Evolutionary conservation across 2,113 vertebrate species (phyloP).

Genomic region (Nannospalax galili): DNA sequence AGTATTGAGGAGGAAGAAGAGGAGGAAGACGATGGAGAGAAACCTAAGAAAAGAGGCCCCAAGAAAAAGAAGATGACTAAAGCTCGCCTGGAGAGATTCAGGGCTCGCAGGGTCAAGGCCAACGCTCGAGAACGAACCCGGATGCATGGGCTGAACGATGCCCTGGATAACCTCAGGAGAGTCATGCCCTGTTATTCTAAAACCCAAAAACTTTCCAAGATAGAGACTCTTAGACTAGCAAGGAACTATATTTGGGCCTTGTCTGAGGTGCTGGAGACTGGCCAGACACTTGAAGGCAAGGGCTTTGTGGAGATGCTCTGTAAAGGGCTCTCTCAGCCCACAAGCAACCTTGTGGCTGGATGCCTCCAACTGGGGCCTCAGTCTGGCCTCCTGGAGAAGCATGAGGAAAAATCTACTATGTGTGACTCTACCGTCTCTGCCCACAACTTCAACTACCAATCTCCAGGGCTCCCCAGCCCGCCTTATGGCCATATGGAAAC

Average conservation of each 20-base stretch:
- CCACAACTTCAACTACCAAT: conserved; percentile 92
- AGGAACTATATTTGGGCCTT: conserved; percentile 99
- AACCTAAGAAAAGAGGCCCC: conserved; percentile 95
- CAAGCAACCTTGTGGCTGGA: conserved; percentile 97
- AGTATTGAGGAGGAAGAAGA: conserved; percentile 89
- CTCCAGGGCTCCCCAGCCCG: conserved; percentile 95
- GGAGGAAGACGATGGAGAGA: conserved; percentile 88
- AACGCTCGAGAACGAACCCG: conserved; percentile 95
- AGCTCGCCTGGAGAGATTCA: conserved; percentile 94
- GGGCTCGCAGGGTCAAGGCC: conserved; percentile 93
- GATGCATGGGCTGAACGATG: conserved; percentile 98
- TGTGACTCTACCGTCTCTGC: conserved; percentile 79
- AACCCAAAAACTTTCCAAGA: conserved; percentile 98
- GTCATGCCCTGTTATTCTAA: conserved; percentile 99
- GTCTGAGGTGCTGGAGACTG: conserved; percentile 95
- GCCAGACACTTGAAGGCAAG: conserved; percentile 93
- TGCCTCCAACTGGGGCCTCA: conserved; percentile 93
- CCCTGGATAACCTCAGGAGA: conserved; percentile 93
- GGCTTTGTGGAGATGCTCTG: conserved; percentile 97
- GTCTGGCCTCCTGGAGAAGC: conserved; percentile 89
- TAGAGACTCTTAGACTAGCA: conserved; percentile 95
- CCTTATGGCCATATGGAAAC: conserved; percentile 96
- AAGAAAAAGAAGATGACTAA: conserved; percentile 99
- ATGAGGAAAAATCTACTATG: conserved; percentile 89
- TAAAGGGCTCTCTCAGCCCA: conserved; percentile 98